Evolutionary conservation across 2,797 vertebrate genomes (phyloP).

Genomic region (Hipposideros larvatus): DNA sequence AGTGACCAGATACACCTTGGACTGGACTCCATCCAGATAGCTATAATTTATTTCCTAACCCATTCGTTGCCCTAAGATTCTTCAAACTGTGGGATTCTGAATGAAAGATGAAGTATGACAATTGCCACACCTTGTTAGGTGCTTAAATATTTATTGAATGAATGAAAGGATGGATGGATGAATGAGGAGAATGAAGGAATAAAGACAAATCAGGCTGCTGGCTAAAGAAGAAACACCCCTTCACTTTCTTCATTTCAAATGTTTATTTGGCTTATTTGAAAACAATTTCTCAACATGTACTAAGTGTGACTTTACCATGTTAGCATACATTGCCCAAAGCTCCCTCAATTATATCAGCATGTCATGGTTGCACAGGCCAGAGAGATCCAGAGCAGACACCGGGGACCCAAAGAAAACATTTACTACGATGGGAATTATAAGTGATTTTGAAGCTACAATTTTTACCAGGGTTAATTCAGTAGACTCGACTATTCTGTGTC

Average conservation of each 20-base stretch:
- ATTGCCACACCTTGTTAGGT: background rate
- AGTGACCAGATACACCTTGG: background rate
- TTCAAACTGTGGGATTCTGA: background rate
- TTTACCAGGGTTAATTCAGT: conserved; percentile 53
- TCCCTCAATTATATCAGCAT: background rate
- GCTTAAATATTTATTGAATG: background rate
- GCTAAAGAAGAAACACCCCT: background rate
- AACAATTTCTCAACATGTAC: conserved; percentile 8
- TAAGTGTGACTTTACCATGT: background rate
- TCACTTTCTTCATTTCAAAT: background rate
- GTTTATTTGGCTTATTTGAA: conserved; percentile 44
- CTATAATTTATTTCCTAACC: background rate
- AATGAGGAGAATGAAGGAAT: background rate
- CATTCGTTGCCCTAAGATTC: background rate
- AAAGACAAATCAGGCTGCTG: background rate
- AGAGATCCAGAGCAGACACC: background rate
- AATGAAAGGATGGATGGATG: background rate
- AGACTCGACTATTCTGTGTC: conserved; percentile 19
- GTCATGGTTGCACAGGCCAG: background rate
- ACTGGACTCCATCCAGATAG: background rate
- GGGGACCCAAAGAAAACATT: background rate
- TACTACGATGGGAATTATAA: conserved; percentile 34
- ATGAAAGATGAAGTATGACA: background rate
- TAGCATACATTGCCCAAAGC: background rate
- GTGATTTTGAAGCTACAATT: conserved; percentile 68